Conservation (phyloP, 1,140 invertebrate genomes). For the Chlorops oryzae region DNA sequence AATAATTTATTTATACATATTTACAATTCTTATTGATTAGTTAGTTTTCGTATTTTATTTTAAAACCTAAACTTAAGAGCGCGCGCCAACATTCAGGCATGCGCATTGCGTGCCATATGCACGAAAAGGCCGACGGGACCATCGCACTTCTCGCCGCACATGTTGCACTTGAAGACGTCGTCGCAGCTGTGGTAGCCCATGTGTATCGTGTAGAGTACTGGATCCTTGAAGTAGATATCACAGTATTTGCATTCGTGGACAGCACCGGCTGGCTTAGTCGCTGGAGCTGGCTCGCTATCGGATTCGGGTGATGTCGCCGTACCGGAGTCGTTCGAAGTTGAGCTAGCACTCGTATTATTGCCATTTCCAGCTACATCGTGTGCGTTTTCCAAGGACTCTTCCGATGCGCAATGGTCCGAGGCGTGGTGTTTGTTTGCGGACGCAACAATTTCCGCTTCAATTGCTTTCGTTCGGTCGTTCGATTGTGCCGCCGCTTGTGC, state of each 20-base stretch:
- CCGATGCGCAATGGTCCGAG: constrained; percentile 30
- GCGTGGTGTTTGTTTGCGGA: neutral
- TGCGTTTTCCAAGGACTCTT: constrained; percentile 36
- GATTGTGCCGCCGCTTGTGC: constrained; percentile 29
- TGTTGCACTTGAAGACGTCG: constrained; percentile 90
- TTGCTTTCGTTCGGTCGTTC: constrained; percentile 22
- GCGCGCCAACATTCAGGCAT: constrained; percentile 57
- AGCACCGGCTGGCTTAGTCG: constrained; percentile 20
- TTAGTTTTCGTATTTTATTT: too few species aligned
- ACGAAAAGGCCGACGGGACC: constrained; percentile 87
- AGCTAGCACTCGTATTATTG: constrained; percentile 32
- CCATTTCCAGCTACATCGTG: constrained; percentile 2
- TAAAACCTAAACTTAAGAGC: too few species aligned
- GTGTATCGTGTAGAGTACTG: constrained; percentile 88
- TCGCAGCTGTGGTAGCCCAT: constrained; percentile 91
- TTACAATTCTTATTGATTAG: too few species aligned
- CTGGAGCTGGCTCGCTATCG: constrained; percentile 41
- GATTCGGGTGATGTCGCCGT: constrained; percentile 40
- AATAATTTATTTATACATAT: too few species aligned
- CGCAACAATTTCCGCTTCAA: too few species aligned
- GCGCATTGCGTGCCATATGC: constrained; percentile 79
- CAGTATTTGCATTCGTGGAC: constrained; percentile 76
- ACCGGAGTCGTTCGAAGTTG: constrained; percentile 39
- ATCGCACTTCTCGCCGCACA: constrained; percentile 76
- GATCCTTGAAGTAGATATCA: constrained; percentile 83